Evolutionary conservation across 2,113 vertebrate species (phyloP).

Genomic region (Vulpes lagopus): DNA sequence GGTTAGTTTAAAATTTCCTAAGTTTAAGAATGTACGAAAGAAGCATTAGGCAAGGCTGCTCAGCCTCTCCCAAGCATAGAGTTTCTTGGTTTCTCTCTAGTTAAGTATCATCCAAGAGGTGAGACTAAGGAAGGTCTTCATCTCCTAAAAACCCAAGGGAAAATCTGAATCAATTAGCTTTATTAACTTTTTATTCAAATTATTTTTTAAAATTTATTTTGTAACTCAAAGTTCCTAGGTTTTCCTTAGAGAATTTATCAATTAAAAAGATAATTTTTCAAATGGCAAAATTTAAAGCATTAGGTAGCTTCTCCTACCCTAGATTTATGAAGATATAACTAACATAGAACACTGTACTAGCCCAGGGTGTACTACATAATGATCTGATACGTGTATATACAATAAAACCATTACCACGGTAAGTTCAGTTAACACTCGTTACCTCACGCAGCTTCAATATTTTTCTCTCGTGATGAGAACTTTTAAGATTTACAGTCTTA

Average conservation of each 20-base stretch:
- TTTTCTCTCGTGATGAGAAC: background rate
- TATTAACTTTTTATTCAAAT: background rate
- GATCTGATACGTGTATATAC: background rate
- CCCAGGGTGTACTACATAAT: background rate
- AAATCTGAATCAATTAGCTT: background rate
- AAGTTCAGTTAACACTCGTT: background rate
- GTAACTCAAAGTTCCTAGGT: background rate
- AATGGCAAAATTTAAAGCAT: background rate
- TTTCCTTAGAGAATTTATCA: slow-evolving; percentile 1
- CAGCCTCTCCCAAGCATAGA: background rate
- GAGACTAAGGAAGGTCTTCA: background rate
- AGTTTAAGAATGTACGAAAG: background rate
- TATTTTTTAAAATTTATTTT: slow-evolving; percentile 36
- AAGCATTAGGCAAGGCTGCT: background rate
- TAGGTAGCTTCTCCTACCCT: background rate
- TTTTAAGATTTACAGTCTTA: background rate
- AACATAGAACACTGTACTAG: background rate
- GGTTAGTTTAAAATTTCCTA: background rate
- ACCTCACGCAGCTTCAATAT: background rate
- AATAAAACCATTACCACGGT: background rate
- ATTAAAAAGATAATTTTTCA: slow-evolving; percentile 30
- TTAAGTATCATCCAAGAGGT: background rate
- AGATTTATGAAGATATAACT: background rate
- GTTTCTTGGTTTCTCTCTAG: background rate
- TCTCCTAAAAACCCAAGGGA: background rate